Conservation (phyloP, 2,888 invertebrate species). For the Serrognathus titanus region DNA sequence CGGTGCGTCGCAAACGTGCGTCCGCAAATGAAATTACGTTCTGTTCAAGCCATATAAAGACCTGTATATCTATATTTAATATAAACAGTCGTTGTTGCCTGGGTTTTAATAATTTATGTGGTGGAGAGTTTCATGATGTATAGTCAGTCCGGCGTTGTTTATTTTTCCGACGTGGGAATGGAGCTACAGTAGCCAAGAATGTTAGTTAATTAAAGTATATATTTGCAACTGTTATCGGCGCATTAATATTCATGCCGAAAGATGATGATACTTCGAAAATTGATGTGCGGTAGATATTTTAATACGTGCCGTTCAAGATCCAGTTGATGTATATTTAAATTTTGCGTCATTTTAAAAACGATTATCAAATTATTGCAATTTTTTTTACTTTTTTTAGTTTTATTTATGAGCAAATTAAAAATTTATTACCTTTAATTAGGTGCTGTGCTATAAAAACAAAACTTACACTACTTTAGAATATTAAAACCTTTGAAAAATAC, state of each 20-base stretch:
- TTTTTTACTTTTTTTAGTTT: too few relatives aligned
- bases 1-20: conserved; percentile 12
- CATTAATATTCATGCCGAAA: conserved; percentile 2
- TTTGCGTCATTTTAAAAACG: neutral
- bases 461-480: too few relatives aligned
- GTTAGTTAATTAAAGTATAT: conserved; percentile 13
- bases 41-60: conserved; percentile 32
- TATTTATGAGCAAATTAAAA: too few relatives aligned
- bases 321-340: neutral
- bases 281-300: neutral
- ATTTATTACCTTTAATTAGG: too few relatives aligned
- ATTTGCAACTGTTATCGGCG: conserved; percentile 3
- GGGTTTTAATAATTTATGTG: conserved; percentile 34
- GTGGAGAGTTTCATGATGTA: conserved; percentile 29
- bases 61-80: conserved; percentile 36
- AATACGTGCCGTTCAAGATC: neutral
- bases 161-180: conserved; percentile 13
- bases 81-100: conserved; percentile 34
- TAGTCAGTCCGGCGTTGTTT: conserved; percentile 18
- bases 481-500: too few relatives aligned
- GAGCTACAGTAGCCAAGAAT: conserved; percentile 9
- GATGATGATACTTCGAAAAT: neutral
- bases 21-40: conserved; percentile 33
- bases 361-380: too few relatives aligned
- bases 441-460: too few relatives aligned